These are phyloP conservation scores for Esox lucius DNA, from an alignment of 2,797 vertebrate species.

Conservation along the genomic window DNA sequence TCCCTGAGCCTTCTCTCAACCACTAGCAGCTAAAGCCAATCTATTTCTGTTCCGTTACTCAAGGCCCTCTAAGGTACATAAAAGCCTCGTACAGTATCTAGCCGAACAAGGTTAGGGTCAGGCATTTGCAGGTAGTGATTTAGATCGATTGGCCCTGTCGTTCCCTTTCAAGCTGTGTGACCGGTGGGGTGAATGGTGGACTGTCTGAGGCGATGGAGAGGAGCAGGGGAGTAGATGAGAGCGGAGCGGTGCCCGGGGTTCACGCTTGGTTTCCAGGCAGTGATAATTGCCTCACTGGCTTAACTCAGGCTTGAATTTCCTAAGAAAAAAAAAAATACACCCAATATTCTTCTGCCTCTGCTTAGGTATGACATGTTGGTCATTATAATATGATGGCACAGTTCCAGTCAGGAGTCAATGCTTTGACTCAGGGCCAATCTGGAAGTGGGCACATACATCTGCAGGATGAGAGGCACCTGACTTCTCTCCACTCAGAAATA, in stretches of 20 bases:
- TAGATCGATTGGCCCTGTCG: background rate
- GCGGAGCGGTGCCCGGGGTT: background rate
- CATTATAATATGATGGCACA: no score
- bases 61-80: background rate
- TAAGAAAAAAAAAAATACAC: no score
- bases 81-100: background rate
- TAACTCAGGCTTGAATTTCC: background rate
- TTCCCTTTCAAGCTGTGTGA: background rate
- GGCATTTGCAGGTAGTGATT: background rate
- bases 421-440: background rate
- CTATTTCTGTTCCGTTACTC: background rate
- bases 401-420: background rate
- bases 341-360: background rate
- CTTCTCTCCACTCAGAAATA: background rate
- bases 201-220: background rate
- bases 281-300: background rate
- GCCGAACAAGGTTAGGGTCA: background rate
- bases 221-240: background rate
- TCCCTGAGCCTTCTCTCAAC: background rate
- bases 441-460: background rate
- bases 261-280: background rate
- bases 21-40: background rate
- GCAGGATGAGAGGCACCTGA: background rate
- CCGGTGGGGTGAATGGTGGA: background rate
- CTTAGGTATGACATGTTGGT: no score